A percentile compares a stretch with the other conserved stretches of the same genome.
Conservation (phyloP, 2,797 vertebrate genomes). For the Aeoliscus strigatus region DNA sequence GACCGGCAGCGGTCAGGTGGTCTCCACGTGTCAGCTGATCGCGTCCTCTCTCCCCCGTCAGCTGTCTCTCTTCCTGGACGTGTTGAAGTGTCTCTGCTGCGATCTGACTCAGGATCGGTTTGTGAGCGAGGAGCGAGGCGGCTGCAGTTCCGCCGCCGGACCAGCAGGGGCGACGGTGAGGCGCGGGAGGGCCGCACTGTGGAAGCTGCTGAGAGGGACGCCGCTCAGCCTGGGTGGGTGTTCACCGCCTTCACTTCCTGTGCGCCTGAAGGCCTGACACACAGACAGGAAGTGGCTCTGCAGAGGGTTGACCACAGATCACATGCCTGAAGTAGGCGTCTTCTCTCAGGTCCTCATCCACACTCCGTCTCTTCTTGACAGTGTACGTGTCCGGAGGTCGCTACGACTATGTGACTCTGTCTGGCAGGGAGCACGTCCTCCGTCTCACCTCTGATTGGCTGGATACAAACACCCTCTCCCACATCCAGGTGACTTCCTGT, state of each 20-base stretch:
- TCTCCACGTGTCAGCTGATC: too few relatives aligned
- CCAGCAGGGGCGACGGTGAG: slow-evolving; percentile 53
- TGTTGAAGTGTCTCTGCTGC: slow-evolving; percentile 86
- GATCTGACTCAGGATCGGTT: slow-evolving; percentile 76
- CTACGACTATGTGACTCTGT: slow-evolving; percentile 84
- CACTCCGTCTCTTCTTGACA: slow-evolving; percentile 36
- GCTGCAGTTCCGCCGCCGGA: slow-evolving; percentile 43
- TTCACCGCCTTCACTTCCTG: not conserved
- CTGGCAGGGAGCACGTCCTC: slow-evolving; percentile 77
- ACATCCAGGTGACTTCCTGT: slow-evolving; percentile 74
- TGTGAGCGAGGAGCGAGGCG: slow-evolving; percentile 57
- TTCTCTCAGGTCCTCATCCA: not conserved
- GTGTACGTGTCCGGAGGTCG: slow-evolving; percentile 75
- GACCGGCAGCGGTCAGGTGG: too few relatives aligned
- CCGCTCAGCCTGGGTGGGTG: slow-evolving; percentile 78
- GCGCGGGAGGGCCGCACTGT: slow-evolving; percentile 77
- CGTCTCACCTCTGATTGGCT: slow-evolving; percentile 68
- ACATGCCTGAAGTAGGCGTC: too few relatives aligned
- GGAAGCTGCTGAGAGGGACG: slow-evolving; percentile 78
- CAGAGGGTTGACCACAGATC: too few relatives aligned
- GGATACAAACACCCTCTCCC: slow-evolving; percentile 74
- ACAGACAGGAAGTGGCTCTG: too few relatives aligned
- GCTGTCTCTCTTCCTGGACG: slow-evolving; percentile 94
- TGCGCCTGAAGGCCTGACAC: too few relatives aligned
- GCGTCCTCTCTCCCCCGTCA: slow-evolving; percentile 33